A percentile compares a stretch with the other conserved stretches of the same genome.
These are phyloP conservation scores for Thomomys bottae DNA, from an alignment of 2,113 vertebrate genomes.

Conservation along the genomic window DNA sequence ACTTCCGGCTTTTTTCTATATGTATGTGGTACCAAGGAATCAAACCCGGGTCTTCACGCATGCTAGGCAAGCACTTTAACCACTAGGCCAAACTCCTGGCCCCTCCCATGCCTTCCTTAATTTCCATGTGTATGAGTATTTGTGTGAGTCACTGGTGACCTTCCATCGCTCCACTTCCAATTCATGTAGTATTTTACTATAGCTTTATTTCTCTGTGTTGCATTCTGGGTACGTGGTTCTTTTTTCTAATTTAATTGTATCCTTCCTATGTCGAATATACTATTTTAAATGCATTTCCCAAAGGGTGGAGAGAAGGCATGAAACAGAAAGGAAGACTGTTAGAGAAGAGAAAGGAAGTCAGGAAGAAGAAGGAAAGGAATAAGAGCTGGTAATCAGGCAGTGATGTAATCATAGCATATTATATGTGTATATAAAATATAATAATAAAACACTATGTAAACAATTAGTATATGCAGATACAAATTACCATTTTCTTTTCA, in stretches of 20 bases:
- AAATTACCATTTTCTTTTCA: neutral
- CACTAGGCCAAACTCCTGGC: no score
- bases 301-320: neutral
- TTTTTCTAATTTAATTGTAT: neutral
- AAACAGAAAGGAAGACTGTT: neutral
- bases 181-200: neutral
- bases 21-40: no score
- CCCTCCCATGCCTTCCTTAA: neutral
- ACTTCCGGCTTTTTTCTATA: no score
- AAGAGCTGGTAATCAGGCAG: neutral
- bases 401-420: neutral
- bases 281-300: neutral
- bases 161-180: neutral
- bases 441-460: neutral
- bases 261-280: neutral
- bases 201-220: neutral
- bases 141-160: neutral
- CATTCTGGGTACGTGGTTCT: neutral
- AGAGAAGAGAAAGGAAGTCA: neutral
- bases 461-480: neutral
- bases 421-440: neutral
- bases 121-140: neutral
- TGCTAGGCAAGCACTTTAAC: no score
- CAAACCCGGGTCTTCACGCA: no score
- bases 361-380: neutral